Conservation (phyloP, 2,888 invertebrate species). For the Atherix ibis region DNA sequence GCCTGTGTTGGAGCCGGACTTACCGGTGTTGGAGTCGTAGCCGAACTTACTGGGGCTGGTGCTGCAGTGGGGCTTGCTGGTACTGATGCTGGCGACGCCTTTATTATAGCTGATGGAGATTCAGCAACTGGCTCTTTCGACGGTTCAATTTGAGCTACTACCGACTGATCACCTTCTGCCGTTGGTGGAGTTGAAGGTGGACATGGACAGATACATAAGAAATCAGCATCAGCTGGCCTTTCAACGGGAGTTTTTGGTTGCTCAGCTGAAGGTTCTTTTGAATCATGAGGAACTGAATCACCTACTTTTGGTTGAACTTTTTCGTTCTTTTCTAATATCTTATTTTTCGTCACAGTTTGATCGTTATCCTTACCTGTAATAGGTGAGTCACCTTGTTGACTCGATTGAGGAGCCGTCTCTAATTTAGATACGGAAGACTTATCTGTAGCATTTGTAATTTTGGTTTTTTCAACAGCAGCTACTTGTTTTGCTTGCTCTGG, state of each 20-base stretch:
- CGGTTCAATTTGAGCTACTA: background rate
- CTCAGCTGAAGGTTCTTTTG: no score
- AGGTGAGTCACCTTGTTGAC: background rate
- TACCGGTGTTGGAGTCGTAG: background rate
- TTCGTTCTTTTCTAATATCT: no score
- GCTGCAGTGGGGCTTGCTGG: background rate
- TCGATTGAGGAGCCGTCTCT: background rate
- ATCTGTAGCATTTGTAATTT: background rate
- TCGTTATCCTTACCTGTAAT: background rate
- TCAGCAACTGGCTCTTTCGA: background rate
- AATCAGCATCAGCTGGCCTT: conserved; percentile 8
- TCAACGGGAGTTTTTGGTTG: background rate
- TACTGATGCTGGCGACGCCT: background rate
- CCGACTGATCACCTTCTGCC: background rate
- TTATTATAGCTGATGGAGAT: background rate
- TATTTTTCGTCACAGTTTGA: background rate
- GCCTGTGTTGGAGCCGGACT: background rate
- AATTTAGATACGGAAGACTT: background rate
- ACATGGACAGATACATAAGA: conserved; percentile 8
- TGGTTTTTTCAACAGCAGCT: background rate
- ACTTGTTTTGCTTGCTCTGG: conserved; percentile 1
- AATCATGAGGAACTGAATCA: no score
- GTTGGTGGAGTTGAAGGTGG: background rate
- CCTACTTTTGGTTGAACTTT: no score
- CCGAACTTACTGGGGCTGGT: background rate